Conservation (phyloP, 1,140 invertebrate species). For the Brachionus rubens region DNA sequence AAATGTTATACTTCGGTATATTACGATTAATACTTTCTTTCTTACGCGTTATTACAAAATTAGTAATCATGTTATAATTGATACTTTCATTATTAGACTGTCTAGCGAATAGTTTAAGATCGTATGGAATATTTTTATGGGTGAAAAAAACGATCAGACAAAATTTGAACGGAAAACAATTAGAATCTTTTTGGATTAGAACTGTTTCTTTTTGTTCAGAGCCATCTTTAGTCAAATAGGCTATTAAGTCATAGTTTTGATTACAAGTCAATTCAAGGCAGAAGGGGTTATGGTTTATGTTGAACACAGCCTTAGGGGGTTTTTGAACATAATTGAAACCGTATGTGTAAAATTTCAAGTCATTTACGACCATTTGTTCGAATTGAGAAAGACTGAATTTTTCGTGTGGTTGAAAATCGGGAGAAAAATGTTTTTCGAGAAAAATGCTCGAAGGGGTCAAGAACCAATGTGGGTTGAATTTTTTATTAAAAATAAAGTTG, state of each 20-base stretch:
- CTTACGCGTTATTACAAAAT: neutral
- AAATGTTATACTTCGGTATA: neutral
- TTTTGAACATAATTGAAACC: neutral
- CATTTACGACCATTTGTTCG: neutral
- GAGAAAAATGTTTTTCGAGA: neutral
- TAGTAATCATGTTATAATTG: neutral
- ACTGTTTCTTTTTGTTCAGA: neutral
- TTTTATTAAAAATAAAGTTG: neutral
- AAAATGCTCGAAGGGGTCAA: neutral
- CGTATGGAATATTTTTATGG: neutral
- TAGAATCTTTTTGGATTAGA: neutral
- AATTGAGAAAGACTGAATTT: neutral
- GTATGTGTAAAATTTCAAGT: neutral
- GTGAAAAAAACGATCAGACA: neutral
- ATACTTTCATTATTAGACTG: neutral
- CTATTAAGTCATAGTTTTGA: neutral
- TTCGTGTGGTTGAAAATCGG: neutral
- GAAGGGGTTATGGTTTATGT: neutral
- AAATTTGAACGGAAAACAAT: neutral
- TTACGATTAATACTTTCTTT: neutral
- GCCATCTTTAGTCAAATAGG: neutral
- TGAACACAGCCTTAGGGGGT: neutral
- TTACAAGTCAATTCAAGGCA: neutral
- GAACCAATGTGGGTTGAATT: constrained; percentile 10
- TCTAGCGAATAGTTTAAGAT: neutral